phyloP scores from a whole-genome alignment of 2,888 invertebrate species.

The Cyaniris semiargus region DNA sequence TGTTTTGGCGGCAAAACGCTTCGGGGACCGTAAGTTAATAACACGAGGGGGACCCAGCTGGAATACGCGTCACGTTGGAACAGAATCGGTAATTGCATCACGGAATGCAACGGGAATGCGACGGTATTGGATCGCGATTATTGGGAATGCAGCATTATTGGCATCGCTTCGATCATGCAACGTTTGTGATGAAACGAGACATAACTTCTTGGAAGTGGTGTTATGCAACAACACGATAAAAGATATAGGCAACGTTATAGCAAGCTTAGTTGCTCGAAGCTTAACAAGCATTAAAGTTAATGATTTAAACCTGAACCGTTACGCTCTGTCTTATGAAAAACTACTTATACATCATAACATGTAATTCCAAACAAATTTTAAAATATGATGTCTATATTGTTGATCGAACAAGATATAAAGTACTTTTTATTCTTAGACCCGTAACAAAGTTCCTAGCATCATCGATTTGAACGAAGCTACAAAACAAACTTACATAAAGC shows the following conservation, averaged over 20 bases:
- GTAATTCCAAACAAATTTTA: neutral
- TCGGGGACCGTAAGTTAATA: constrained; percentile 79
- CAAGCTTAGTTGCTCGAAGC: neutral
- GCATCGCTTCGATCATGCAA: neutral
- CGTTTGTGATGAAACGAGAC: neutral
- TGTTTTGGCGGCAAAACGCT: constrained; percentile 81
- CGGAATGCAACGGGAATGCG: neutral
- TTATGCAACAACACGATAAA: neutral
- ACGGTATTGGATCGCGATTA: neutral
- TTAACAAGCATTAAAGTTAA: neutral
- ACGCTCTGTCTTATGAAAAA: neutral
- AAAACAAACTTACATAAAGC: neutral
- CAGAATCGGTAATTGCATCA: constrained; percentile 8
- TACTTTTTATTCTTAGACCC: neutral
- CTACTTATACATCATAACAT: neutral
- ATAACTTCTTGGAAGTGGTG: neutral
- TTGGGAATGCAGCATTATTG: constrained; percentile 61
- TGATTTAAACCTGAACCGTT: neutral
- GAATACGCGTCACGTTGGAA: constrained; percentile 17
- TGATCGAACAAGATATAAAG: too few relatives aligned
- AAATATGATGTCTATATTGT: too few relatives aligned
- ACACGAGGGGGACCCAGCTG: constrained; percentile 39
- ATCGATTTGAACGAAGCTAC: neutral
- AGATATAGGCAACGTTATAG: neutral
- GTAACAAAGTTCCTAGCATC: neutral